Percentiles rank a stretch among this genome's conserved stretches.
These are phyloP conservation scores for Cecidostiba fungosa DNA, from an alignment of 2,888 invertebrate species.

Conservation along the genomic window DNA sequence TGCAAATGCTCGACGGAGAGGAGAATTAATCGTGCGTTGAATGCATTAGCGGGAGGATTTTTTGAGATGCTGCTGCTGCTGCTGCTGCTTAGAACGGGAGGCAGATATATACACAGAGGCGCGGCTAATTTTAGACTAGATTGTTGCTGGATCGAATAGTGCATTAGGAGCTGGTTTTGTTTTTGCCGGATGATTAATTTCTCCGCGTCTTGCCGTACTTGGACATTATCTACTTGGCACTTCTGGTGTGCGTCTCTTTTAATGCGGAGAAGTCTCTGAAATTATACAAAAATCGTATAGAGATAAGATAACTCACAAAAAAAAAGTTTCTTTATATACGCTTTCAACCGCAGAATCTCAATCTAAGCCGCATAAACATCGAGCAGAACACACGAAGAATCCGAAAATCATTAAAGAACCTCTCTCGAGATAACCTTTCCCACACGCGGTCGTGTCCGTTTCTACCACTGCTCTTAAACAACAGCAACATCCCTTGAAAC, in stretches of 20 bases:
- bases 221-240: not conserved
- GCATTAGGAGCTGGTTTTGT: not conserved
- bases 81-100: not conserved
- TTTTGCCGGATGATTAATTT: not conserved
- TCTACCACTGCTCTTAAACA: constrained; percentile 4
- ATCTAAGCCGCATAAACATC: not conserved
- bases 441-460: not conserved
- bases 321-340: too few relatives aligned
- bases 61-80: not conserved
- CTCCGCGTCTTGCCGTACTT: not conserved
- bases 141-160: not conserved
- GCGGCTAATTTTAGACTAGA: not conserved
- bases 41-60: constrained; percentile 4
- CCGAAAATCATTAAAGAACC: not conserved
- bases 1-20: not conserved
- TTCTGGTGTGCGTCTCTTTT: too few relatives aligned
- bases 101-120: not conserved
- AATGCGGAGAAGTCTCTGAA: not conserved
- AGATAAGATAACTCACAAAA: too few relatives aligned
- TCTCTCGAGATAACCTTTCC: not conserved
- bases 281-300: not conserved
- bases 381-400: not conserved
- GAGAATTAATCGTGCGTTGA: constrained; percentile 7
- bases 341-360: not conserved
- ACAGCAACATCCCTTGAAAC: not conserved